phyloP scores from a whole-genome alignment of 2,797 vertebrate genomes.

The Syngnathus acus region DNA sequence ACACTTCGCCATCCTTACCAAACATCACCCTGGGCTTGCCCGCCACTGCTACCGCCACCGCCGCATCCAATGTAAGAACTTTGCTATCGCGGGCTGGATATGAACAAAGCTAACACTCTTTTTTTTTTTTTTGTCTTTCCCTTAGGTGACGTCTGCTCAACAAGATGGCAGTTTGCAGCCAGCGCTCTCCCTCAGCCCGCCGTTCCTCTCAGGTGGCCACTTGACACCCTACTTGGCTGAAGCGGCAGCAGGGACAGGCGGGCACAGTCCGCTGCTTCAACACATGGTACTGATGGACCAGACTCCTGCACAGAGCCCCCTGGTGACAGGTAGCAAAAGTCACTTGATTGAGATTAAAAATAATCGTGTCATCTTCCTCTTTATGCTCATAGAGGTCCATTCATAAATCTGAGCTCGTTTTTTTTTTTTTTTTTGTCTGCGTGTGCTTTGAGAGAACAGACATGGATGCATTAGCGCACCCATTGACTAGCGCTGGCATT shows the following conservation, averaged over 20 bases:
- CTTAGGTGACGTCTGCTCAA: constrained; percentile 81
- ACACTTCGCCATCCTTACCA: constrained; percentile 92
- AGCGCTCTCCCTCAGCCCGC: constrained; percentile 78
- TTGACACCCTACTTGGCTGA: constrained; percentile 83
- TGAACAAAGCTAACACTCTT: not conserved
- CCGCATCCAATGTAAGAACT: constrained; percentile 74
- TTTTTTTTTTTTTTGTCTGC: constrained; percentile 56
- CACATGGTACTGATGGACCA: constrained; percentile 96
- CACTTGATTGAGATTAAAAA: not conserved
- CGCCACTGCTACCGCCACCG: constrained; percentile 72
- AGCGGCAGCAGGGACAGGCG: constrained; percentile 67
- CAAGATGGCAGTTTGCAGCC: constrained; percentile 83
- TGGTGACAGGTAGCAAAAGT: constrained; percentile 75
- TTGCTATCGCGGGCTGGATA: not conserved
- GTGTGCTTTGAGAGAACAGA: constrained; percentile 28
- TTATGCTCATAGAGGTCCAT: constrained; percentile 42
- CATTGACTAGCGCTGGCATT: constrained; percentile 17
- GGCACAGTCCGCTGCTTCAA: constrained; percentile 85
- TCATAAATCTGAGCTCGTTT: constrained; percentile 51
- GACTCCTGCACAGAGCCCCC: constrained; percentile 77
- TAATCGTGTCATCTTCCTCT: constrained; percentile 20
- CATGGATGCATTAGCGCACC: constrained; percentile 46
- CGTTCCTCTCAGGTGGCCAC: constrained; percentile 84
- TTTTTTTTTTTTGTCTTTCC: not conserved
- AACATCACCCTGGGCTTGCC: constrained; percentile 96